phyloP scores from a whole-genome alignment of 2,113 vertebrate genomes.

The Rhinoderma darwinii region DNA sequence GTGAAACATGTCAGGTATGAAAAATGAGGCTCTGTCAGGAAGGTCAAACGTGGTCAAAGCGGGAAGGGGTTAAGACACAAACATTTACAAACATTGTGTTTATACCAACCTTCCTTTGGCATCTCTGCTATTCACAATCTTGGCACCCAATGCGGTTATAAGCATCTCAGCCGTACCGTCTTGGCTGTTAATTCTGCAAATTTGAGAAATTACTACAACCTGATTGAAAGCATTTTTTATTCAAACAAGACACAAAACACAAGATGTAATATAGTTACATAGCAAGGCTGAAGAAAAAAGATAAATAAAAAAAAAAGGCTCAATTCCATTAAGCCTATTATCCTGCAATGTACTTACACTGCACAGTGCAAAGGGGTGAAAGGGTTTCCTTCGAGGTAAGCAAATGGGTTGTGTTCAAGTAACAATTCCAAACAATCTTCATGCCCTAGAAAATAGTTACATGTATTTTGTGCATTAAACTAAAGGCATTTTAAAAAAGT shows the following conservation, averaged over 20 bases:
- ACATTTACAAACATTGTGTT: too few relatives aligned
- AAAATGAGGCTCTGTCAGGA: too few relatives aligned
- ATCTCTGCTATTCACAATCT: conserved; percentile 88
- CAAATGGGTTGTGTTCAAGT: conserved; percentile 94
- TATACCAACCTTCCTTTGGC: conserved; percentile 91
- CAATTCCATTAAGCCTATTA: too few relatives aligned
- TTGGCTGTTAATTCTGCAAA: conserved; percentile 88
- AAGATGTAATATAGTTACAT: too few relatives aligned
- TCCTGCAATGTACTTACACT: conserved; percentile 81
- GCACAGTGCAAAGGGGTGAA: conserved; percentile 98
- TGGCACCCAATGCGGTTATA: conserved; percentile 84
- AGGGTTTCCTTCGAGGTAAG: conserved; percentile 88
- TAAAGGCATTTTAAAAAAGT: conserved; percentile 28
- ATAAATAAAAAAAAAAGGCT: neutral
- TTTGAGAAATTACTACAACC: neutral
- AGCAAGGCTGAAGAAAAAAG: too few relatives aligned
- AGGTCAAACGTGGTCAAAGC: too few relatives aligned
- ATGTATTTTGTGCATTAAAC: neutral
- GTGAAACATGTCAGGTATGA: too few relatives aligned
- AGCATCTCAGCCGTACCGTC: conserved; percentile 89
- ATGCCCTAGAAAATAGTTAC: conserved; percentile 74
- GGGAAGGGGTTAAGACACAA: too few relatives aligned
- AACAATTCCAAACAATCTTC: conserved; percentile 95
- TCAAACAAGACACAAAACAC: neutral
- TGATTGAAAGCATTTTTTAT: neutral